Evolutionary conservation across 1,140 invertebrate genomes (phyloP), one percentile per base, ranked within the genome.

Genomic region (Maconellicoccus hirsutus): DNA sequence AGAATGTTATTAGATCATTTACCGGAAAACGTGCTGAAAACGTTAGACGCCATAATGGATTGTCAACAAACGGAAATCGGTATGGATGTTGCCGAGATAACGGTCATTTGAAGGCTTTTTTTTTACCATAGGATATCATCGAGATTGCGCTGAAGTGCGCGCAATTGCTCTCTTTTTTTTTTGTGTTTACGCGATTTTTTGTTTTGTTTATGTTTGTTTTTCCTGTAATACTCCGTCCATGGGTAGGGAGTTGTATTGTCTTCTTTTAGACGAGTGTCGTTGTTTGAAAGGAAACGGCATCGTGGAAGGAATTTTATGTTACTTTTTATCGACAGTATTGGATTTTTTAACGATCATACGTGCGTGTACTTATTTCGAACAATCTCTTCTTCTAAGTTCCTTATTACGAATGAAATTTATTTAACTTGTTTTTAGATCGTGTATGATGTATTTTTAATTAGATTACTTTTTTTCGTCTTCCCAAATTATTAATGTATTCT

Each of bases 1-100:
- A 81, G 87, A 16, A 90, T 90, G 88, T 75, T 89, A 1, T 78
- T 89, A 1, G 88, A 90, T 78, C 88, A 90, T 75, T 78, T 90
- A 22, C 88, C 88, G 8, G 85, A 89, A 76, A 88, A 87, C 76
- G 81, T 90, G 21, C 83, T 87, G 71, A 81, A 83, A 73, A 86
- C 85, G n/a, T 78, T 90, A 71, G 81, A 84, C 25, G 85, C 83
- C 1, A 81, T 89, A 29, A 74, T 89, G 12, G 79, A 82, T 33
- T 85, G 86, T 73, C 77, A 78, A 73, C 69, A 73, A 72, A 77
- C 76, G 42, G 76, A 77, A 70, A 77, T 77, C 19, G 72, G 72
- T 7, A 71, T 74, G 29, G 76, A 77, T 71, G 72, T 74, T 39
- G 72, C 72, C 70, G 71, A 76, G 59, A 74, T 76, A 26, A 75